phyloP scores from a whole-genome alignment of 2,113 vertebrate species.

The Chaetops frenatus region DNA sequence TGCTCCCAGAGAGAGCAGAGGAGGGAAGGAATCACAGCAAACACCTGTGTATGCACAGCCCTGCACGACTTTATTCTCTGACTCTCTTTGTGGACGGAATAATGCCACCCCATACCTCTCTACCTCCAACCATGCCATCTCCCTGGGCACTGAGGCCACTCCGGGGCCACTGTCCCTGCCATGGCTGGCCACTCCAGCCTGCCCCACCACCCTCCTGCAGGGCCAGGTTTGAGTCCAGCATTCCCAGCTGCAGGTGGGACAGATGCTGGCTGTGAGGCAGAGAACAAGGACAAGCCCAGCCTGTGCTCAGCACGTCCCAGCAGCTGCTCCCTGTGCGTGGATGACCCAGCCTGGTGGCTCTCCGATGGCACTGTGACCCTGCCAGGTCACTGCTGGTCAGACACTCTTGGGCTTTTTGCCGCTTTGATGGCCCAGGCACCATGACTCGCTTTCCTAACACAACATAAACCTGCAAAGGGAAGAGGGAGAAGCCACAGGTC shows the following conservation, averaged over 20 bases:
- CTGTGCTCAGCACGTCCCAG: neutral
- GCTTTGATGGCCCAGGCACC: neutral
- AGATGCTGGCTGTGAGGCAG: neutral
- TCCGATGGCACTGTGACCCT: neutral
- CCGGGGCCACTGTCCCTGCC: neutral
- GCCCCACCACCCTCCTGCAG: neutral
- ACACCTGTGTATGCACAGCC: neutral
- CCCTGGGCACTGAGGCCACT: neutral
- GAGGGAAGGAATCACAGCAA: neutral
- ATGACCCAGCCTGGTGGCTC: neutral
- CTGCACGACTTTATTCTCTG: neutral
- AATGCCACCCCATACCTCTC: neutral
- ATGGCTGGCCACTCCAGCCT: neutral
- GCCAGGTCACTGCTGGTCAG: neutral
- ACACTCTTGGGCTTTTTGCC: neutral
- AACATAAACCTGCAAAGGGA: neutral
- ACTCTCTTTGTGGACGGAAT: fast-evolving
- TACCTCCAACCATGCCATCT: fast-evolving
- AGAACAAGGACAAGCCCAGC: neutral
- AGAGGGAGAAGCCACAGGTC: neutral
- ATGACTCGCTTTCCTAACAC: neutral
- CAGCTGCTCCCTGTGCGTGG: no score
- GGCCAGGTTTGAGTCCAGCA: neutral
- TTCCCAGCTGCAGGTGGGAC: neutral
- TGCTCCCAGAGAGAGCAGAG: neutral